Percentiles rank a stretch among this genome's conserved stretches.
phyloP scores from a whole-genome alignment of 2,888 invertebrate species.

The Scaptomyza polygonia region DNA sequence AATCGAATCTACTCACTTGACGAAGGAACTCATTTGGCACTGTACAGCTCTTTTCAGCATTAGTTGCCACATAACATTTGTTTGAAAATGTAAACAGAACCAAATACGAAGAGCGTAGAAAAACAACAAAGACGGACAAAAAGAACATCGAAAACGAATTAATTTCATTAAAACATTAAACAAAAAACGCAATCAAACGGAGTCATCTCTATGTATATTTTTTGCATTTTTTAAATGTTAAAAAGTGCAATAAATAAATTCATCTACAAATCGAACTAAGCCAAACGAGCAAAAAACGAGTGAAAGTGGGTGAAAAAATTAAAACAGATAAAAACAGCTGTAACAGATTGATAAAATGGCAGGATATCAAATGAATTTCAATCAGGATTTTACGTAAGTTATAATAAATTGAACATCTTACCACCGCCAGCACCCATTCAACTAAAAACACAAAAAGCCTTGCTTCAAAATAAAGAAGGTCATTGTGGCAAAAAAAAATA shows the following conservation, averaged over 20 bases:
- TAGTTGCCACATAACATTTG: slow-evolving; percentile 45
- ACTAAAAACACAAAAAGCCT: slow-evolving; percentile 36
- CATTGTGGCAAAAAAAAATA: slow-evolving; percentile 53
- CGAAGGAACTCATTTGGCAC: slow-evolving; percentile 12
- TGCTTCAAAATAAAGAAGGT: slow-evolving; percentile 63
- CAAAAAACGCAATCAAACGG: slow-evolving; percentile 7
- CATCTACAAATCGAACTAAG: slow-evolving; percentile 12
- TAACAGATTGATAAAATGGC: slow-evolving; percentile 61
- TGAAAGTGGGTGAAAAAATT: slow-evolving; percentile 60
- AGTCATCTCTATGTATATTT: slow-evolving; percentile 31
- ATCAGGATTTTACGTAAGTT: slow-evolving; percentile 81
- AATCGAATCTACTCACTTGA: slow-evolving; percentile 28
- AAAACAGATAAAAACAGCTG: slow-evolving; percentile 39
- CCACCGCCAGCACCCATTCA: background rate
- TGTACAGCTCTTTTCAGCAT: background rate
- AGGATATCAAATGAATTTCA: slow-evolving; percentile 78
- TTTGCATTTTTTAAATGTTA: slow-evolving; percentile 24
- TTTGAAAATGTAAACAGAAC: slow-evolving; percentile 54
- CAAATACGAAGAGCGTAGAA: slow-evolving; percentile 59
- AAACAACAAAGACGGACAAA: slow-evolving; percentile 69
- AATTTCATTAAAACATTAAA: slow-evolving; percentile 26
- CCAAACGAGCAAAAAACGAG: slow-evolving; percentile 29
- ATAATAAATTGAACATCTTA: slow-evolving; percentile 32
- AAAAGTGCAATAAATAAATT: slow-evolving; percentile 32
- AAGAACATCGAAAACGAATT: slow-evolving; percentile 50